Percentiles rank a stretch among this genome's conserved stretches.
phyloP scores from a whole-genome alignment of 1,140 invertebrate species.

The Diprion similis region DNA sequence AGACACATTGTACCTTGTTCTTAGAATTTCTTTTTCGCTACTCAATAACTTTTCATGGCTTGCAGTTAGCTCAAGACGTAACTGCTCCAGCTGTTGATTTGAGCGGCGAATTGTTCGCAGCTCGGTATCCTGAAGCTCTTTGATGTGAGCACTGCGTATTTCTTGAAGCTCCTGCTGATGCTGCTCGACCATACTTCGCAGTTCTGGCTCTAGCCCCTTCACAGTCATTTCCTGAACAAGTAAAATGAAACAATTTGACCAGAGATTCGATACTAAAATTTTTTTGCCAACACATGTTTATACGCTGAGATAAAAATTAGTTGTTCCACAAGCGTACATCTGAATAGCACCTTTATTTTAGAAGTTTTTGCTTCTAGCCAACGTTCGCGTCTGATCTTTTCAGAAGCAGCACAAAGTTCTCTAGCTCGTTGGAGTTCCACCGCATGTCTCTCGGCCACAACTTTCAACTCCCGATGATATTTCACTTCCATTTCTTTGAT shows the following conservation, averaged over 20 bases:
- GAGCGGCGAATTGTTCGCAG: constrained; percentile 62
- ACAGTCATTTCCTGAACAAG: constrained; percentile 70
- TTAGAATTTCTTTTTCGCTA: constrained; percentile 59
- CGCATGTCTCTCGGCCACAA: constrained; percentile 68
- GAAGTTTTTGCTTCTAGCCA: constrained; percentile 75
- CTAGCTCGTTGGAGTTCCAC: constrained; percentile 70
- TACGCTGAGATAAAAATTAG: too few species aligned
- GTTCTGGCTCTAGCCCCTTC: constrained; percentile 75
- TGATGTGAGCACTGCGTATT: constrained; percentile 60
- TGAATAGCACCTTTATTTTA: constrained; percentile 68
- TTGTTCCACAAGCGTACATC: too few species aligned
- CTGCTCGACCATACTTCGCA: constrained; percentile 69
- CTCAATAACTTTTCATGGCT: constrained; percentile 59
- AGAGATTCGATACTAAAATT: neutral
- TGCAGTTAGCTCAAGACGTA: constrained; percentile 58
- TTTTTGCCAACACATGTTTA: too few species aligned
- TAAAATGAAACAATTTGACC: constrained; percentile 10
- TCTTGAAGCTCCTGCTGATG: constrained; percentile 66
- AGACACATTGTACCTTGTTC: constrained; percentile 46
- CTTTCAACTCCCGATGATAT: constrained; percentile 63
- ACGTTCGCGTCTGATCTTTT: constrained; percentile 70
- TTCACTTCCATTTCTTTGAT: constrained; percentile 65
- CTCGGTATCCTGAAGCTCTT: constrained; percentile 67
- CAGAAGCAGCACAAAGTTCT: constrained; percentile 69
- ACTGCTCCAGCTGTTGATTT: constrained; percentile 61